Evolutionary conservation across 2,113 vertebrate genomes (phyloP).

Genomic region (Meles meles): DNA sequence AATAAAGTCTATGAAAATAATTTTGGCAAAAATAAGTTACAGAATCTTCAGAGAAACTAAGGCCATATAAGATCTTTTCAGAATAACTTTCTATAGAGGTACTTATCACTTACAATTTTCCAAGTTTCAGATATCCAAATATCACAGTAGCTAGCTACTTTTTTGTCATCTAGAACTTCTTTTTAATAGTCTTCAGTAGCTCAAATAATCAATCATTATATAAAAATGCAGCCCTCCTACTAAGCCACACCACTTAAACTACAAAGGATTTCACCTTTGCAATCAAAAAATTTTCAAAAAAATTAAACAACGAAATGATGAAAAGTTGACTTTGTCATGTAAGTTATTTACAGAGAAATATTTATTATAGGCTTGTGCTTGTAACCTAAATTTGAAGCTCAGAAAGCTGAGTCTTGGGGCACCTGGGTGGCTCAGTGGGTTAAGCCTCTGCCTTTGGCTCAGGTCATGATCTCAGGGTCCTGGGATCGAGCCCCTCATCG

Average conservation of each 20-base stretch:
- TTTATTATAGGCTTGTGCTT: not conserved
- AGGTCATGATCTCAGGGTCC: too few species aligned
- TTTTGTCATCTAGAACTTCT: not conserved
- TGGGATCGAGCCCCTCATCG: too few species aligned
- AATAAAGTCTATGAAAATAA: not conserved
- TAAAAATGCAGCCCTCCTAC: not conserved
- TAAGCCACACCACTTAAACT: not conserved
- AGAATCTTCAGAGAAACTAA: constrained; percentile 4
- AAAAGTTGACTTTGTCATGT: constrained; percentile 21
- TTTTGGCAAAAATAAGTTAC: not conserved
- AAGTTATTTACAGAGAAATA: not conserved
- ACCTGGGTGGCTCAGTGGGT: too few species aligned
- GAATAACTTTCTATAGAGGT: not conserved
- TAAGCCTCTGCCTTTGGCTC: too few species aligned
- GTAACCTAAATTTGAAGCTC: not conserved
- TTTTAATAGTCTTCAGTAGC: not conserved
- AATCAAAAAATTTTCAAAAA: too few species aligned
- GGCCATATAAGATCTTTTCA: not conserved
- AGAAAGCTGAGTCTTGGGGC: not conserved
- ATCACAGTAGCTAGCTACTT: not conserved
- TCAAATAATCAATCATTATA: not conserved
- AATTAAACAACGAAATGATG: not conserved
- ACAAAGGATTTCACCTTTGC: not conserved
- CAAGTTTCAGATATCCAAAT: not conserved
- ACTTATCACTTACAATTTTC: constrained; percentile 8